Base-by-base conservation (phyloP, 2,888 invertebrate species). In the Sesia apiformis region DNA sequence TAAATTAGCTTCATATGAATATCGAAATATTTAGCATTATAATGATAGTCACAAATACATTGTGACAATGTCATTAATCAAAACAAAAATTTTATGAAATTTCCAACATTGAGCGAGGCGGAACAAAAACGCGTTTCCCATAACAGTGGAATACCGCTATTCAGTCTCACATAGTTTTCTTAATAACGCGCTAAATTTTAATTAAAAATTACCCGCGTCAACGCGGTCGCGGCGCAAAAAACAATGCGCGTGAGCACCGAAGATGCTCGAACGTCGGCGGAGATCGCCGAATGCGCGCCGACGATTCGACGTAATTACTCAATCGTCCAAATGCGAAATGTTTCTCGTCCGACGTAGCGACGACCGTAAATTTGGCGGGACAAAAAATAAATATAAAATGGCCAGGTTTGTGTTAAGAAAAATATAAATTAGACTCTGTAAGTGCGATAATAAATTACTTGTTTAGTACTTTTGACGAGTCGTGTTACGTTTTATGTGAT, bases 141-240 rank as follows among this genome's bases (percentile, higher is more conserved):
- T 64, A 61, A 61, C 63, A 61, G 53, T 56, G 58, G 57, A 60
- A 66, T 63, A 59, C 62, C 60, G 43, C 50, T 55, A 59, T 67
- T 65, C 64, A 61, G 60, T 50, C 40, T 56, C 60, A 65, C 76
- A 82, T 84, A 83, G 78, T 83, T 83, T 78, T 76, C 75, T 71
- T 78, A 84, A 81, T 81, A 81, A 77, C 78, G 80, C 78, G 78
- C 72, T 79, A 82, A 79, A 79, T 75, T 83, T 83, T 85, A 84
- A 85, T 85, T 85, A 80, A 81, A 79, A 84, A 78, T 78, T 74
- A 69, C 74, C 66, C 66, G 68, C 65, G 64, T 59, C 63, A 60
- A 70, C 72, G 71, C 66, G 60, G 62, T 55, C 56, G 38, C 38
- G 51, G 4, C 54, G 64, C 74, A 79, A 84, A 84, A 83, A 84